Percentiles rank a stretch among this genome's conserved stretches.
Evolutionary conservation across 2,888 invertebrate genomes (phyloP).

Genomic region (Anarsia innoxiella): DNA sequence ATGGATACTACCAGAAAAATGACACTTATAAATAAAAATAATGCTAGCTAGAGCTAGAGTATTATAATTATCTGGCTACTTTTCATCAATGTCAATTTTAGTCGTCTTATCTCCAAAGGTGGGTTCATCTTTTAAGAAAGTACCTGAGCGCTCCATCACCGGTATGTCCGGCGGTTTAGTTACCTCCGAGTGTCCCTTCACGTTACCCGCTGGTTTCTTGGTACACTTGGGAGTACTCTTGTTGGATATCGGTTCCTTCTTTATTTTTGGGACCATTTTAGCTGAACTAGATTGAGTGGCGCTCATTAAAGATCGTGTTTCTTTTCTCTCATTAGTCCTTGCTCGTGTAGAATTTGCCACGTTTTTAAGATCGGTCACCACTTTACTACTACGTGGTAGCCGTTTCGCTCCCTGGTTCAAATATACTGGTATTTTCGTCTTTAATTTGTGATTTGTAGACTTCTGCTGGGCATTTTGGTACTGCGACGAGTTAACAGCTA

Average conservation of each 20-base stretch:
- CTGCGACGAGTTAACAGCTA: constrained; percentile 33
- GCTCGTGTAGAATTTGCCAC: constrained; percentile 5
- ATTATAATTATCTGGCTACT: too few relatives aligned
- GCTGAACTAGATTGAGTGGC: constrained; percentile 77
- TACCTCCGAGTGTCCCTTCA: constrained; percentile 19
- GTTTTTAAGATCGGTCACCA: constrained; percentile 5
- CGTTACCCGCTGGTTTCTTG: constrained; percentile 7
- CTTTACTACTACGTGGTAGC: constrained; percentile 16
- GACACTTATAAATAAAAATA: too few relatives aligned
- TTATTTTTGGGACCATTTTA: constrained; percentile 59
- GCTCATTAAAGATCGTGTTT: constrained; percentile 60
- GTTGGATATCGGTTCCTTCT: constrained; percentile 28
- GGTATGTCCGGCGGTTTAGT: constrained; percentile 29
- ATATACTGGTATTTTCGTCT: constrained; percentile 51
- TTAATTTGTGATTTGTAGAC: constrained; percentile 24
- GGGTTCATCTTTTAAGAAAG: constrained; percentile 85
- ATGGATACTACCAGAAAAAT: too few relatives aligned
- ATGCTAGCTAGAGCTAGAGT: too few relatives aligned
- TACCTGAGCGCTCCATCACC: constrained; percentile 78
- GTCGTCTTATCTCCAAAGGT: constrained; percentile 61
- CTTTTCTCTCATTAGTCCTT: constrained; percentile 28
- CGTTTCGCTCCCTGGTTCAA: constrained; percentile 17
- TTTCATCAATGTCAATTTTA: constrained; percentile 38
- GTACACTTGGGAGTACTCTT: constrained; percentile 12
- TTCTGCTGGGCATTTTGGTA: constrained; percentile 18